Base-by-base conservation (phyloP, 92 coral and sea anemone species). In the Epizoanthus stellaris region DNA sequence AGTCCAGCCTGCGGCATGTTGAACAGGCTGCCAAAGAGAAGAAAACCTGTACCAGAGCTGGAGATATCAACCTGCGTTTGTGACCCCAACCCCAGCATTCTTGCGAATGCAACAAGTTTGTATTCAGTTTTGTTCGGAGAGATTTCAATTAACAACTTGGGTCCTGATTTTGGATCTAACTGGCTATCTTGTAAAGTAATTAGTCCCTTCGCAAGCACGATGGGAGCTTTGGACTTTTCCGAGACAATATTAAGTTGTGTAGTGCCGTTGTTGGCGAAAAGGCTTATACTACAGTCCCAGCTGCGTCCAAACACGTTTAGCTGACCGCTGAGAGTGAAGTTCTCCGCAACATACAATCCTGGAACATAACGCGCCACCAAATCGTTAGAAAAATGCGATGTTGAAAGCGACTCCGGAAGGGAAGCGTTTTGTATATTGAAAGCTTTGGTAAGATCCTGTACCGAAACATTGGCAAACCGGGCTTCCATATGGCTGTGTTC, bases 21-120 rank as follows among this genome's bases (percentile, higher is more conserved):
- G 66, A 95, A 97, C 17, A 97, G 91, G 49, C 94, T 90, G 25
- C 99, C 99, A 67, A 59, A 85, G 40, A 97, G 87, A 5, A 96
- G 89, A 82, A 97, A 97, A 38, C 95, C 97, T 36, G 99, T 97
- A 9, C 99, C 99, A 30, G 90, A 45, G 72, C 92, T 93, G 21
- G 98, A 69, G 70, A 97, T 89, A 77, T 93, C 98, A 60, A 97
- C 87, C 69, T 91, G 89, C 3, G 98, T 94, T 60, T 85, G 85
- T 2, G 98, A 80, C 9, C 97, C 93, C 13, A 92, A 69, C 67
- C 99, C 99, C 67, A 95, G 87, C 68, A 91, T 93, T 83, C 91
- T 91, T 39, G 98, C 98, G 68, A 82, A 97, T 1, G 97, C 95
- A 30, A 87, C 81, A 49, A 97, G 79, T 69, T 89, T 93, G 77